A percentile compares a stretch with the other conserved stretches of the same genome.
Conservation (phyloP, 2,888 invertebrate genomes). For the Toxonevra muliebris region DNA sequence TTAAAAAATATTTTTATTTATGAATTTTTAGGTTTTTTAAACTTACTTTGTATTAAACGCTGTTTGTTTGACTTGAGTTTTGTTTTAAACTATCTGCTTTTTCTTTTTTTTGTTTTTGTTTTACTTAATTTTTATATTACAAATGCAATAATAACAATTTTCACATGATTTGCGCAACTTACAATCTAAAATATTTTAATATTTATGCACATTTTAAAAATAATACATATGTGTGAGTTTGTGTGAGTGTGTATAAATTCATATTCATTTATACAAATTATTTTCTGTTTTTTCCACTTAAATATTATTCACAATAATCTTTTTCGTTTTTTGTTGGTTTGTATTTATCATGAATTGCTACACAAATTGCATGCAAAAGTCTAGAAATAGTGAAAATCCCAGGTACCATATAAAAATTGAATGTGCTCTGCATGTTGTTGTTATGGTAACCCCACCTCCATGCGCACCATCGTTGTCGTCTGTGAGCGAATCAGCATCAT, state of each 20-base stretch:
- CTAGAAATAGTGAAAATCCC: neutral
- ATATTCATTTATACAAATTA: neutral
- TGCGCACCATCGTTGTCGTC: conserved; percentile 52
- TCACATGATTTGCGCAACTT: too few species aligned
- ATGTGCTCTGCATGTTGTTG: neutral
- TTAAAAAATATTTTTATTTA: neutral
- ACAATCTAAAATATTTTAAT: too few species aligned
- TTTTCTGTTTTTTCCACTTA: neutral
- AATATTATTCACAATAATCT: neutral
- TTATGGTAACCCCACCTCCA: conserved; percentile 1
- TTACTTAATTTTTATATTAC: conserved; percentile 17
- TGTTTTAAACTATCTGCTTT: neutral
- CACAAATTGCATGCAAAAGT: conserved; percentile 19
- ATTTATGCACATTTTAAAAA: too few species aligned
- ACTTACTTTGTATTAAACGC: conserved; percentile 28
- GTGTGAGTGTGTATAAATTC: too few species aligned
- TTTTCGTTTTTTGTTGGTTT: neutral
- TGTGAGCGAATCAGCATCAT: conserved; percentile 62
- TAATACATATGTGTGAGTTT: too few species aligned
- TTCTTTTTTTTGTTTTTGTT: conserved; percentile 13
- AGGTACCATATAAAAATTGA: conserved; percentile 4
- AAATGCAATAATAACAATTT: conserved; percentile 7
- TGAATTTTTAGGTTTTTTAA: neutral
- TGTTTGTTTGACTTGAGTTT: conserved; percentile 22
- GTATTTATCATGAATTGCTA: conserved; percentile 32